A percentile compares a stretch with the other conserved stretches of the same genome.
phyloP scores from a whole-genome alignment of 2,797 vertebrate species.

The Momotus momota region DNA sequence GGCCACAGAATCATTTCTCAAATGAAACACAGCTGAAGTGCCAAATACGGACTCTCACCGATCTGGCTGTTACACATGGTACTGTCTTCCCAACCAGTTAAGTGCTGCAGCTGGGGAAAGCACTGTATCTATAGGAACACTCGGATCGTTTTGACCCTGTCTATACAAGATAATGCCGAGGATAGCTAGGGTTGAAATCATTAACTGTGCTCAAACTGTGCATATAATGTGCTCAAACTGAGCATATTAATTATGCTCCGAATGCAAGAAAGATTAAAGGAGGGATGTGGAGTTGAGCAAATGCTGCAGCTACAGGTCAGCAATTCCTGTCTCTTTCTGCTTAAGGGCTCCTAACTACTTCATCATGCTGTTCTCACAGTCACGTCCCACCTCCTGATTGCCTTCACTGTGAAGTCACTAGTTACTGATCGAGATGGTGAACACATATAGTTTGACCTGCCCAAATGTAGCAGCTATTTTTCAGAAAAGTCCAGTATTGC shows the following conservation, averaged over 20 bases:
- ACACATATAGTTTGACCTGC: not conserved
- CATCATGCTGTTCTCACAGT: not conserved
- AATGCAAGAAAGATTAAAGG: not conserved
- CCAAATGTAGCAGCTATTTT: not conserved
- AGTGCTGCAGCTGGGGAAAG: conserved; percentile 36
- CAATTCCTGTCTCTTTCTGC: not conserved
- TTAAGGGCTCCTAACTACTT: not conserved
- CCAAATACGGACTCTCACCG: conserved; percentile 45
- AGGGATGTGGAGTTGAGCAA: not conserved
- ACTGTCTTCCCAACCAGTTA: conserved; percentile 51
- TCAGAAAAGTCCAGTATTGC: not conserved
- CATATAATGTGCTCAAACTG: not conserved
- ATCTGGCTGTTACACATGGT: conserved; percentile 14
- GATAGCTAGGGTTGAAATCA: not conserved
- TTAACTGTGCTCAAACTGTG: not conserved
- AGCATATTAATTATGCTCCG: not conserved
- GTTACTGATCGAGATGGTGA: not conserved
- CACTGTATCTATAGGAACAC: not conserved
- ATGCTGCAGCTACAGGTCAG: not conserved
- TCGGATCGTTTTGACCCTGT: not conserved
- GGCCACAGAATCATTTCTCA: conserved; percentile 40
- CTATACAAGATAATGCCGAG: not conserved
- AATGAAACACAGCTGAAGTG: conserved; percentile 61
- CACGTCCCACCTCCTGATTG: not conserved
- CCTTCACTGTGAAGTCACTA: not conserved